These are phyloP conservation scores for Auanema sp. DNA, from an alignment of 2,888 invertebrate species.

Conservation along the genomic window DNA sequence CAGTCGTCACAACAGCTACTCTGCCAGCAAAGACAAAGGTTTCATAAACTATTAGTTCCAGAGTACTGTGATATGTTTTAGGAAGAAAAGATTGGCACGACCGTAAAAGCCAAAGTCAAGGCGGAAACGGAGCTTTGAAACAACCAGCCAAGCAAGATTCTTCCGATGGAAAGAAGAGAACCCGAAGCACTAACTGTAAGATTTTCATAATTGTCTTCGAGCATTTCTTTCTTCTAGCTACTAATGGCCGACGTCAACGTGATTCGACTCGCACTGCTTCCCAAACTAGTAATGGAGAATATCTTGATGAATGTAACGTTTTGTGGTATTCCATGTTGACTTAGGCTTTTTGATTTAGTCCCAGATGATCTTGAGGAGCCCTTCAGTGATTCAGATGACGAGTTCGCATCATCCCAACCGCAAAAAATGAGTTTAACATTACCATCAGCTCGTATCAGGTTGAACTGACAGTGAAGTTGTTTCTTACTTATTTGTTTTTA, in stretches of 20 bases:
- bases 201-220: not conserved
- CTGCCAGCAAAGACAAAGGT: conserved; percentile 7
- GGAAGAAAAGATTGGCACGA: conserved; percentile 36
- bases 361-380: conserved; percentile 62
- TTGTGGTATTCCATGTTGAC: conserved; percentile 1
- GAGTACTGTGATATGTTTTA: too few relatives aligned
- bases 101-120: conserved; percentile 41
- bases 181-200: conserved; percentile 46
- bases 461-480: not conserved
- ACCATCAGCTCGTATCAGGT: conserved; percentile 56
- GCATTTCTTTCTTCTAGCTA: conserved; percentile 22
- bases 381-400: conserved; percentile 62
- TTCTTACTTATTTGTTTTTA: conserved; percentile 13
- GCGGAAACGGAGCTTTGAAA: conserved; percentile 22
- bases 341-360: conserved; percentile 6
- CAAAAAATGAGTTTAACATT: conserved; percentile 56
- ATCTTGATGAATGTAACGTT: conserved; percentile 48
- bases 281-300: conserved; percentile 55
- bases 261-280: conserved; percentile 45
- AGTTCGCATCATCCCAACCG: conserved; percentile 40
- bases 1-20: conserved; percentile 33
- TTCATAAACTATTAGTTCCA: not conserved
- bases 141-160: conserved; percentile 22
- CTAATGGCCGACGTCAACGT: conserved; percentile 23
- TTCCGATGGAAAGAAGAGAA: conserved; percentile 29